Percentiles rank a stretch among this genome's conserved stretches.
Conservation (phyloP, 2,113 vertebrate genomes). For the Platycercus adscitus region DNA sequence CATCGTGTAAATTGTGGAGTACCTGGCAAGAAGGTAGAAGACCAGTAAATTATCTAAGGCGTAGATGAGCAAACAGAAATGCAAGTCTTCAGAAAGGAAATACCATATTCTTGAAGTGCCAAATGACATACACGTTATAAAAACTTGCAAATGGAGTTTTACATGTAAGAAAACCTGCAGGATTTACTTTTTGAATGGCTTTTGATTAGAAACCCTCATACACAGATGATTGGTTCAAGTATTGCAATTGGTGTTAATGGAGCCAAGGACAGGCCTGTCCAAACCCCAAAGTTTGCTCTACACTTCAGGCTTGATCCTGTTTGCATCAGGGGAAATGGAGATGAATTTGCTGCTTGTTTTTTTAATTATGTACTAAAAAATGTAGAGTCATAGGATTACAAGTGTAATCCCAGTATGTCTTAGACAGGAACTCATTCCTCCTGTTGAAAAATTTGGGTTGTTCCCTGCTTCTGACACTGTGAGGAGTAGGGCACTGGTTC, state of each 20-base stretch:
- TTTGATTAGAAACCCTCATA: background rate
- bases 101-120: background rate
- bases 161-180: background rate
- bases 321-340: background rate
- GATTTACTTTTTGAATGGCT: background rate
- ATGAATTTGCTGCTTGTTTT: background rate
- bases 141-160: background rate
- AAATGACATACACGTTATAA: background rate
- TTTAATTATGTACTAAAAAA: rapidly evolving
- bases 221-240: background rate
- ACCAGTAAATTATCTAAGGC: background rate
- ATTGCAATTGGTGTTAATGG: background rate
- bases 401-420: background rate
- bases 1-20: conserved; percentile 98
- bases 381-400: background rate
- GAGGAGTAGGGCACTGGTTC: background rate
- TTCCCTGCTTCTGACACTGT: background rate
- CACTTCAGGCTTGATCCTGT: background rate
- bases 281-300: background rate
- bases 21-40: conserved; percentile 72
- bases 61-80: background rate
- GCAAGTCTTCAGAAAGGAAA: background rate
- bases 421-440: background rate
- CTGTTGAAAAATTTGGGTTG: background rate
- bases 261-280: background rate